These are phyloP conservation scores for Dolichopus griseipennis DNA, from an alignment of 2,888 invertebrate genomes.

Conservation along the genomic window DNA sequence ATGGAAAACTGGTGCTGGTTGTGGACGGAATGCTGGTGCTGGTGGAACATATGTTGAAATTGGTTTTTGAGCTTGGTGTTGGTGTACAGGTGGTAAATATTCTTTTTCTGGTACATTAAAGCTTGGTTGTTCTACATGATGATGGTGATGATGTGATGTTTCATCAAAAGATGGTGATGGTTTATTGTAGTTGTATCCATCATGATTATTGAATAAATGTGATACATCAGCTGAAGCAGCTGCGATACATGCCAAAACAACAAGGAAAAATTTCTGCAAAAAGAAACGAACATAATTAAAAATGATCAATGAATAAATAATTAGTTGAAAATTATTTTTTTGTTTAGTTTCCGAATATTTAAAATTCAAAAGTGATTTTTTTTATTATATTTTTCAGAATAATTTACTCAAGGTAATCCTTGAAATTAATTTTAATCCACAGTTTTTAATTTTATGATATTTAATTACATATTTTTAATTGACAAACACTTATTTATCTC, in stretches of 20 bases:
- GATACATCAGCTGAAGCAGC: not conserved
- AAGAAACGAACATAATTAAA: not conserved
- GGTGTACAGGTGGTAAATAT: conserved; percentile 4
- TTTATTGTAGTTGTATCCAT: not conserved
- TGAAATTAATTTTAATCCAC: too few relatives aligned
- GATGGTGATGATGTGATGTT: not conserved
- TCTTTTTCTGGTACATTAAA: conserved; percentile 4
- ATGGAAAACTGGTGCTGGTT: conserved; percentile 8
- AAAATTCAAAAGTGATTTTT: too few relatives aligned
- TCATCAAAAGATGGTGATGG: not conserved
- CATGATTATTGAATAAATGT: not conserved
- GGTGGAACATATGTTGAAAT: not conserved
- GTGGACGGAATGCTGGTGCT: conserved; percentile 3
- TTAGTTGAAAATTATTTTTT: too few relatives aligned
- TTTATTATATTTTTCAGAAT: too few relatives aligned
- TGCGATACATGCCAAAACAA: not conserved
- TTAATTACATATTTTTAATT: too few relatives aligned
- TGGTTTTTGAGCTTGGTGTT: not conserved
- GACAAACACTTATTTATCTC: too few relatives aligned
- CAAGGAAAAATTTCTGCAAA: not conserved
- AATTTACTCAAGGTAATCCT: too few relatives aligned
- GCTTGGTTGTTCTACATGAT: not conserved
- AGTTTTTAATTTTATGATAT: too few relatives aligned
- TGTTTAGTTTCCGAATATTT: too few relatives aligned
- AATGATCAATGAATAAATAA: too few relatives aligned